These are phyloP conservation scores for Campylomormyrus numenius DNA, from an alignment of 2,113 vertebrate genomes.

Conservation along the genomic window DNA sequence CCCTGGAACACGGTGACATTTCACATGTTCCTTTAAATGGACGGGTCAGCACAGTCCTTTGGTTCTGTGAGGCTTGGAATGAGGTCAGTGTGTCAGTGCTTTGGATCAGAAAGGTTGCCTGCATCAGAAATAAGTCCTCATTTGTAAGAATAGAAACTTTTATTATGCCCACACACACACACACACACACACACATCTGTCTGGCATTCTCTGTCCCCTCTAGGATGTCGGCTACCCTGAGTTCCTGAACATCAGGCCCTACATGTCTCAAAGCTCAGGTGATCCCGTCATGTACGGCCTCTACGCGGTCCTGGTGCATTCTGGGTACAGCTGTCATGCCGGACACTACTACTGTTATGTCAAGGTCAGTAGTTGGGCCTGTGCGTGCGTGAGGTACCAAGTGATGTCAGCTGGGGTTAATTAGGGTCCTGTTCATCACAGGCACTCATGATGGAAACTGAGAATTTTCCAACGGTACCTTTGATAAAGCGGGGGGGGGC, in stretches of 20 bases:
- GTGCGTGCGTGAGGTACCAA: background rate
- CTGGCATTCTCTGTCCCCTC: background rate
- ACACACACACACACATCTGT: background rate
- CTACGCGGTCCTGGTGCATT: conserved; percentile 90
- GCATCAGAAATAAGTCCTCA: background rate
- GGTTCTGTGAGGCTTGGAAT: background rate
- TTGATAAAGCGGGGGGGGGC: background rate
- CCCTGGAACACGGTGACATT: background rate
- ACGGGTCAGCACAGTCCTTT: background rate
- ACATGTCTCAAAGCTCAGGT: conserved; percentile 80
- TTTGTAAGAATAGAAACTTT: background rate
- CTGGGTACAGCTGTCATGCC: conserved; percentile 85
- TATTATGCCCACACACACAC: background rate
- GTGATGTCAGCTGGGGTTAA: background rate
- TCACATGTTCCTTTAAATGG: background rate
- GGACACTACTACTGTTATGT: conserved; percentile 96
- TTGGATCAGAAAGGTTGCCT: background rate
- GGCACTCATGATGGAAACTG: background rate
- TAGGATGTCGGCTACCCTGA: conserved; percentile 90
- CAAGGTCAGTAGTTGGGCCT: conserved; percentile 62
- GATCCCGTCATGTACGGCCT: conserved; percentile 79
- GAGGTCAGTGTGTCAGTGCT: background rate
- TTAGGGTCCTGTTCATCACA: background rate
- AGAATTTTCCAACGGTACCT: background rate
- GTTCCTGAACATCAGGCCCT: conserved; percentile 81